phyloP scores from a whole-genome alignment of 2,888 invertebrate species.

The Allygus modestus region DNA sequence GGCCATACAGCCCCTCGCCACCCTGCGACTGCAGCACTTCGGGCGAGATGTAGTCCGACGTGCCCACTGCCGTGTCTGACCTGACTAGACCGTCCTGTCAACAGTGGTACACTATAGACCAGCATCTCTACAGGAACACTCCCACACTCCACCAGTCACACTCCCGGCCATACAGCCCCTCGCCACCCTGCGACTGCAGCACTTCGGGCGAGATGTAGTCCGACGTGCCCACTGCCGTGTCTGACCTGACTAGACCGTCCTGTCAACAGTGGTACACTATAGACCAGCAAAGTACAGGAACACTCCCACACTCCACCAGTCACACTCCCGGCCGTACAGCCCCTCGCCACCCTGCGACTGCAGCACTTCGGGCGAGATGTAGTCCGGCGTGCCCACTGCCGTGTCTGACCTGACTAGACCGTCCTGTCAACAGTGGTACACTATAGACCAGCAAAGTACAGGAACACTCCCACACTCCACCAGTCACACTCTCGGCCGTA shows the following conservation, averaged over 20 bases:
- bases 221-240: conserved; percentile 99
- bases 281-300: too few relatives aligned
- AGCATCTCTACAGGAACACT: too few relatives aligned
- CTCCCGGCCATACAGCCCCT: conserved; percentile 90
- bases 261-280: conserved; percentile 69
- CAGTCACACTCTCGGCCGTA: too few relatives aligned
- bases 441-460: too few relatives aligned
- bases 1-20: conserved; percentile 78
- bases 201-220: conserved; percentile 99
- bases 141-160: conserved; percentile 90
- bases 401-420: conserved; percentile 97
- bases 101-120: background rate
- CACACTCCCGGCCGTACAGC: conserved; percentile 97
- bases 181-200: conserved; percentile 87
- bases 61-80: conserved; percentile 99
- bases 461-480: too few relatives aligned
- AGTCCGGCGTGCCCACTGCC: conserved; percentile 99
- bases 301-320: conserved; percentile 87
- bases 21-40: conserved; percentile 97
- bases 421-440: conserved; percentile 77
- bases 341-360: conserved; percentile 84
- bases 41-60: conserved; percentile 99
- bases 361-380: conserved; percentile 99
- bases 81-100: conserved; percentile 92
- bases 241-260: conserved; percentile 97